Percentiles rank a stretch among this genome's conserved stretches.
Evolutionary conservation across 2,888 invertebrate species (phyloP).

Genomic region (Prosopocoilus inquinatus): DNA sequence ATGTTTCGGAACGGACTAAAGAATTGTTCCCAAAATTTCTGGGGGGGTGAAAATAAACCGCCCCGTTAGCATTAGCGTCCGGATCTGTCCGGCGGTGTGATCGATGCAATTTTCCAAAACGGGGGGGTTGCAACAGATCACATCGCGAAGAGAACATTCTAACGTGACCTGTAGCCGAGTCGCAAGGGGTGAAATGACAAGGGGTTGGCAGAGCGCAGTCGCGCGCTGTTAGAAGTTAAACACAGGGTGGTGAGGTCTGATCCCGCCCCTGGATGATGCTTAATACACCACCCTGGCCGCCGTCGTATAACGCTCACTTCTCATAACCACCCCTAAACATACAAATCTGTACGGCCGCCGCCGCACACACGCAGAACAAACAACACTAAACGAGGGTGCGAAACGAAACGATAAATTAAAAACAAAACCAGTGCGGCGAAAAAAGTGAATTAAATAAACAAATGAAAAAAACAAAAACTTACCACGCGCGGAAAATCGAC

Average conservation of each 20-base stretch:
- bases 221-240: slow-evolving; percentile 50
- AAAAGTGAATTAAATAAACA: neutral
- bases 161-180: slow-evolving; percentile 24
- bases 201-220: slow-evolving; percentile 38
- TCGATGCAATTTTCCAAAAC: no score
- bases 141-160: slow-evolving; percentile 25
- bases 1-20: no score
- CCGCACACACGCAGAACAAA: neutral
- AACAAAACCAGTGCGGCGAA: no score
- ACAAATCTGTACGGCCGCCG: slow-evolving; percentile 32
- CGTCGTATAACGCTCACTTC: slow-evolving; percentile 38
- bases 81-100: no score
- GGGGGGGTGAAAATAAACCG: no score
- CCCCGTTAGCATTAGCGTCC: no score
- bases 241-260: slow-evolving; percentile 50
- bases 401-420: no score
- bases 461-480: no score
- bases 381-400: no score
- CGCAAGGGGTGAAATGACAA: slow-evolving; percentile 24
- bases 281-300: slow-evolving; percentile 32
- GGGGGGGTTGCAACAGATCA: neutral
- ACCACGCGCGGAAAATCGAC: no score
- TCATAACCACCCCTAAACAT: slow-evolving; percentile 34
- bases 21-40: no score
- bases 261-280: slow-evolving; percentile 47